Evolutionary conservation across 2,888 invertebrate species (phyloP), one percentile per base, ranked within the genome.

Genomic region (Melolontha melolontha): DNA sequence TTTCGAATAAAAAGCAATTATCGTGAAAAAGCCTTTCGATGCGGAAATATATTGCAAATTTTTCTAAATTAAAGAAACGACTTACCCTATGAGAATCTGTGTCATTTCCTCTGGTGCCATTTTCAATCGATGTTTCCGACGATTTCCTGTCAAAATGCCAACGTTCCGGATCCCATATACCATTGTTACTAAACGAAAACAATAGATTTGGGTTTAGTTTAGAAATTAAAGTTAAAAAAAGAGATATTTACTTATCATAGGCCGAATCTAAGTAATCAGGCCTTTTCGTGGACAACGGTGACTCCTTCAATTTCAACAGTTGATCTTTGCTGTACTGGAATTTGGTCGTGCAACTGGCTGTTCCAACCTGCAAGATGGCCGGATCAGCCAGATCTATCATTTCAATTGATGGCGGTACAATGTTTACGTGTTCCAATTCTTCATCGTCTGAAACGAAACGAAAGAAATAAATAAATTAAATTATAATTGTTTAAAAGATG

Each of bases 231-330:
- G 14, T 5, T 14, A 34, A n/a, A 5, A 55, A 27, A 29, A 47
- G 67, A 52, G 44, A 49, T 12, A 29, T 16, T 78, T 81, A 88
- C 89, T 87, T 87, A 78, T 86, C 86, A 78, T 84, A 86, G 62
- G 85, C 84, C 73, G 83, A 81, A 76, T 88, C 87, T 71, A 90
- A 82, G 82, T 90, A 91, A 74, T 89, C 88, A n/a, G 95, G 93
- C 77, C 91, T 88, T 70, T 85, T 87, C 79, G 89, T 89, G 52
- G 94, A 90, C 71, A 89, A 85, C 69, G 91, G 90, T 75, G 89
- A 88, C 79, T 88, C 87, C 67, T 91, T 88, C 74, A 95, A 86
- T 50, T 89, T 87, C 83, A 93, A 84, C 74, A 96, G 86, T 79
- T 92, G 88, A 59, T 92, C 91, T 82, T 91, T 85, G 29, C 88